Evolutionary conservation across 2,888 invertebrate genomes (phyloP), one percentile per base, ranked within the genome.

Genomic region (Autographa pulchrina): DNA sequence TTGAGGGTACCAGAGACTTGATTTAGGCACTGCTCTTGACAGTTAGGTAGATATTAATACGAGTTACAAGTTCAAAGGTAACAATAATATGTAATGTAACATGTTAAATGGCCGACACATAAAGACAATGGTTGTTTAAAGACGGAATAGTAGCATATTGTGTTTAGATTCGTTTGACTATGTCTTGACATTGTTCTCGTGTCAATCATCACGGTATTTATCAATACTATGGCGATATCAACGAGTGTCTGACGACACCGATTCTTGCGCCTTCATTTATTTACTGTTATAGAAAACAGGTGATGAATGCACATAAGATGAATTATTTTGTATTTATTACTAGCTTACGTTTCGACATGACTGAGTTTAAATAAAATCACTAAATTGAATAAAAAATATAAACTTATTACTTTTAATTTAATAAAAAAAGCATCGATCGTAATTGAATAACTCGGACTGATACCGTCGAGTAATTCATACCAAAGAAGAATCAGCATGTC

Each of bases 41-140:
- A 16, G 14, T 43, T 43, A 16, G 43, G 43, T 43, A 2, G 16
- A 16, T 16, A 43, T 16, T 43, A n/a, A n/a, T 48, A 43, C 14
- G 6, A 48, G 48, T 48, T 48, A 48, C 16, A 48, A n/a, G 48
- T n/a, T 48, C 48, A 48, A 48, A 48, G 48, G n/a, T 48, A 48
- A 48, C 48, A 48, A 48, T 48, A 48, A 48, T 48, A 48, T n/a
- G 43, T 32, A 14, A 48, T 16, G 41, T 41, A 41, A 41, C 14
- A 14, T 41, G 41, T 41, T 4, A 7, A 7, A 38, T 43, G 43
- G 43, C 43, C 43, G 3, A 14, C 48, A 48, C 48, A 48, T 48
- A n/a, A 48, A 48, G 48, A 48, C 48, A 48, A 48, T 48, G n/a
- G 48, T n/a, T 48, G 48, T 48, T 48, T 48, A n/a, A 48, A 48